Percentiles rank a stretch among this genome's conserved stretches.
phyloP scores from a whole-genome alignment of 2,888 invertebrate genomes.

The Pammene aurita region DNA sequence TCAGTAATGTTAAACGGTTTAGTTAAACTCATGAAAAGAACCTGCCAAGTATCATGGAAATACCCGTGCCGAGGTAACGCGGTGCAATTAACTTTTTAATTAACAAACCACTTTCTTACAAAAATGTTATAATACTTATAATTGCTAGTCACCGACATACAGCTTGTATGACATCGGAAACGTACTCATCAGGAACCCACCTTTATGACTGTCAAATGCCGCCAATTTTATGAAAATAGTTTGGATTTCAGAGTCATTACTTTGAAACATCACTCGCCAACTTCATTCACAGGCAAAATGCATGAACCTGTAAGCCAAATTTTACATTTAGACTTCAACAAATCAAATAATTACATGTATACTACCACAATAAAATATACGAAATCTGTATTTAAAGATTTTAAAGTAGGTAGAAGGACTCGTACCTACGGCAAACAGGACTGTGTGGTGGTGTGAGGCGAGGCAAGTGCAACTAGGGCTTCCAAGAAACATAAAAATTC shows the following conservation, averaged over 20 bases:
- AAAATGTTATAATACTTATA: neutral
- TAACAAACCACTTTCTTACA: neutral
- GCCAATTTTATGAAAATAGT: no score
- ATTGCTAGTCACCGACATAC: neutral
- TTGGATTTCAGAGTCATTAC: no score
- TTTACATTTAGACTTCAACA: no score
- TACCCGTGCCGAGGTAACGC: constrained; percentile 1
- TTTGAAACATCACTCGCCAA: no score
- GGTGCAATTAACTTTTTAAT: constrained; percentile 14
- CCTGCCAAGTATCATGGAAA: constrained; percentile 12
- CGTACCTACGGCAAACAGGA: constrained; percentile 92
- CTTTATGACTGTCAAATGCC: no score
- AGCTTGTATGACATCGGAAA: neutral
- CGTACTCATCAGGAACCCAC: no score
- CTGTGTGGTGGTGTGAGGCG: constrained; percentile 99
- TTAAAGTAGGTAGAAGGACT: constrained; percentile 84
- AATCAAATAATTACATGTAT: no score
- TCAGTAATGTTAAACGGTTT: constrained; percentile 7
- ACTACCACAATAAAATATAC: no score
- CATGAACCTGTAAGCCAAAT: no score
- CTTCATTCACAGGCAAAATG: no score
- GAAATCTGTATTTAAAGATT: neutral
- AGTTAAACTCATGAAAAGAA: constrained; percentile 7
- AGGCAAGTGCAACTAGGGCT: constrained; percentile 96
- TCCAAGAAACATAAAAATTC: constrained; percentile 82